Base-by-base conservation (phyloP, 2,113 vertebrate genomes). In the Vanacampus margaritifer region DNA sequence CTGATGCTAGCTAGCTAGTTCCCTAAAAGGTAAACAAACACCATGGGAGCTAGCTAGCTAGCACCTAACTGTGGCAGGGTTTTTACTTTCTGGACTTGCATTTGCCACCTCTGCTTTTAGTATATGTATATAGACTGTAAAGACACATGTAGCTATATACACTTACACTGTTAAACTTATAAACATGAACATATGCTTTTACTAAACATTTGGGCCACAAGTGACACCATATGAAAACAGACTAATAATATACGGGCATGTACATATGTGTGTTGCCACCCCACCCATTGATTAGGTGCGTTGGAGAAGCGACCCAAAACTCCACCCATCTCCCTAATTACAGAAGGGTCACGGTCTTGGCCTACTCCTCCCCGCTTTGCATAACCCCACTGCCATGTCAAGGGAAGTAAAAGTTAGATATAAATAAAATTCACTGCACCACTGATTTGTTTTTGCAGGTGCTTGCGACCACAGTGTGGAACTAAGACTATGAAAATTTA, bases 321-420 rank as follows among this genome's bases (percentile, higher is more conserved):
- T 75, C 21, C 39, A 73, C 64, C 64, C 71, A 73, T 71, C 53
- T 36, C 41, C 36, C 36, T 88, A 89, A 91, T 90, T 90, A 91
- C 75, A 88, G 88, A 69, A 66, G 63, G 75, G 83, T 88, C 67
- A 72, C 80, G 85, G 84, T 85, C 84, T 81, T 79, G 83, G 81
- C 88, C 85, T 72, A 76, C 72, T 79, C 57, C 24, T 45, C 73
- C 73, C 68, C 72, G 64, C 64, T 84, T 72, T 69, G 72, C 73
- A 61, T 68, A 69, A 67, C 69, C 67, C 67, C 53, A 48, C 64
- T 69, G 61, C 71, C 64, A 71, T 59, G 54, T 0, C 24, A 67
- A 65, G 72, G 67, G 65, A 72, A 43, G 24, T 62, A 54, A n/a
- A 62, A 56, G 68, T 62, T 59, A 66, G 69, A 71, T 75, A 82